A percentile compares a stretch with the other conserved stretches of the same genome.
Evolutionary conservation across 2,888 invertebrate genomes (phyloP).

Genomic region (Protonemura montana): DNA sequence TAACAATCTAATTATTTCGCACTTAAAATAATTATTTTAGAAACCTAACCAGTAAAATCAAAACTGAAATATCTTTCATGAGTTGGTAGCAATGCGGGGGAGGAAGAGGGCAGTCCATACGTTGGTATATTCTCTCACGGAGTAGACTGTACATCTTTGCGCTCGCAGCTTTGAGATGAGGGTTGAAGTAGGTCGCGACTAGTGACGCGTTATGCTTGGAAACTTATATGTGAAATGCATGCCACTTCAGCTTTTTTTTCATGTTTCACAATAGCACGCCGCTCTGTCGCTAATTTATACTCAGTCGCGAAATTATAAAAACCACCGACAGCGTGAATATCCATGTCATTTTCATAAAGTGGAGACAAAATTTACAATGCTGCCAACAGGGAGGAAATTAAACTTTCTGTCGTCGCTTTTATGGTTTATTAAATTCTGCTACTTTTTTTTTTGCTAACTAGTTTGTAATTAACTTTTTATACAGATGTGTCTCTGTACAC

Average conservation of each 20-base stretch:
- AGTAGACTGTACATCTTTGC: not conserved
- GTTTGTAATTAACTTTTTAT: slow-evolving; percentile 34
- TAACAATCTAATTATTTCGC: too few species aligned
- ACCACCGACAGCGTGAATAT: not conserved
- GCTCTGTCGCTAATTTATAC: not conserved
- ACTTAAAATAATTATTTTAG: too few species aligned
- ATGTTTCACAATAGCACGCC: not conserved
- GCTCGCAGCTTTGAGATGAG: not conserved
- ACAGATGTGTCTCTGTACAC: not conserved
- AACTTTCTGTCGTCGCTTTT: slow-evolving; percentile 4
- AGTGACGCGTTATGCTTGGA: not conserved
- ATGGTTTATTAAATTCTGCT: slow-evolving; percentile 23
- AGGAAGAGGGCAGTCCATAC: too few species aligned
- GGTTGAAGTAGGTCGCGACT: not conserved
- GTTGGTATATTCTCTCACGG: too few species aligned
- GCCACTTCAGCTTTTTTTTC: not conserved
- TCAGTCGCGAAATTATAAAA: not conserved
- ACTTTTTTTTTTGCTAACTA: slow-evolving; percentile 17
- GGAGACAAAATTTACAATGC: slow-evolving; percentile 12
- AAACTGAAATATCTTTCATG: too few species aligned
- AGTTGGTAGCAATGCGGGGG: too few species aligned
- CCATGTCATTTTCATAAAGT: not conserved
- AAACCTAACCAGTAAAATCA: too few species aligned
- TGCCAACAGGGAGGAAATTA: not conserved
- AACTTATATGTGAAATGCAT: not conserved